Base-by-base conservation (phyloP, 2,888 invertebrate genomes). In the Apodemia hepburni region DNA sequence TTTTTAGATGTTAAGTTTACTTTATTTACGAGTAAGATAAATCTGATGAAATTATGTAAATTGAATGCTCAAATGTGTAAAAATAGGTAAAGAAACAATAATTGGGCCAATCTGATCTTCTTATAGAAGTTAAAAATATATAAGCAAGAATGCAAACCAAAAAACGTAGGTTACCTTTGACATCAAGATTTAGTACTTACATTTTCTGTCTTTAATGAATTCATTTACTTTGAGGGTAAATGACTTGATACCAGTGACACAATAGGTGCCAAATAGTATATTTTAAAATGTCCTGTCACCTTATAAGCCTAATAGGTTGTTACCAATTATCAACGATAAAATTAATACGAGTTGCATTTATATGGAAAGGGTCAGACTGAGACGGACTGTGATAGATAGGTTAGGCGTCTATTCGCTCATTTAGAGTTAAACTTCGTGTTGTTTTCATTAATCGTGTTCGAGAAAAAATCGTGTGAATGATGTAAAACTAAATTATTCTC, bases 301-400 rank as follows among this genome's bases (percentile, higher is more conserved):
- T 61, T 66, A 64, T 77, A 84, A 83, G 83, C 80, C 79, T 87
- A 87, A 83, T 86, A 87, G 84, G 80, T 87, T 87, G 89, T 90
- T 90, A 89, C 90, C 90, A 89, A 86, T 82, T 82, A 81, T 84
- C 84, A 79, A 80, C 79, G 80, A 86, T 78, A 82, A 84, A 81
- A 82, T 78, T 78, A 45, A 45, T 45, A 54, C 54, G 86, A 82
- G 80, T 86, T 84, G 87, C 90, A 87, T 89, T 90, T 88, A 87
- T 76, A 72, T 73, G 89, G 87, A 85, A 90, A 83, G 88, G 89
- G 85, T 88, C 90, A 87, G 91, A 91, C 91, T 91, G 91, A 91
- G 87, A 86, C 85, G 91, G 90, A 91, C 91, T 91, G 91, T 91
- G 91, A 91, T 91, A 91, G 88, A 73, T 89, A 91, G 82, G 87